These are phyloP conservation scores for Pomacea canaliculata DNA, from an alignment of 2,888 invertebrate species.

Conservation along the genomic window DNA sequence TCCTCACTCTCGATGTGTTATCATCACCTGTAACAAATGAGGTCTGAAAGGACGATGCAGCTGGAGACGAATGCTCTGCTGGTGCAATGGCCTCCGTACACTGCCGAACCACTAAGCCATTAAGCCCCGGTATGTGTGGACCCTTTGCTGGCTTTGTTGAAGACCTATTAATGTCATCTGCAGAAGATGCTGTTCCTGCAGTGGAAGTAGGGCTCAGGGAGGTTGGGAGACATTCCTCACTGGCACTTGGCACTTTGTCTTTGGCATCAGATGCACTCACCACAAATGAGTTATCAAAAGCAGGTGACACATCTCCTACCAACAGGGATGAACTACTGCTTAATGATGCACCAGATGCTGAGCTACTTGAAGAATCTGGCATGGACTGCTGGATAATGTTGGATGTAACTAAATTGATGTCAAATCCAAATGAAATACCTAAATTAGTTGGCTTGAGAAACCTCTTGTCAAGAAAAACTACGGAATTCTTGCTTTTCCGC, in stretches of 20 bases:
- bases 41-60: not conserved
- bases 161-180: constrained; percentile 7
- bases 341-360: too few species aligned
- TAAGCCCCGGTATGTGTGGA: constrained; percentile 33
- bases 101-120: constrained; percentile 31
- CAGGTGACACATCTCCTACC: too few species aligned
- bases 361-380: too few species aligned
- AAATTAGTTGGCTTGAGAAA: constrained; percentile 45
- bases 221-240: not conserved
- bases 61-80: not conserved
- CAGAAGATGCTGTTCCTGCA: not conserved
- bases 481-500: constrained; percentile 46
- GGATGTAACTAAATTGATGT: constrained; percentile 19
- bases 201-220: not conserved
- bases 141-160: constrained; percentile 24
- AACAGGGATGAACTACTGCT: too few species aligned
- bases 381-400: too few species aligned
- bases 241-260: too few species aligned
- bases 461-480: constrained; percentile 60
- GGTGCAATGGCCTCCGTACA: not conserved
- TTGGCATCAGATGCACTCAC: not conserved
- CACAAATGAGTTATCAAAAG: too few species aligned
- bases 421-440: constrained; percentile 62
- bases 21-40: not conserved
- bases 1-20: not conserved